phyloP scores from a whole-genome alignment of 2,888 invertebrate species.

The Chloromyia formosa region DNA sequence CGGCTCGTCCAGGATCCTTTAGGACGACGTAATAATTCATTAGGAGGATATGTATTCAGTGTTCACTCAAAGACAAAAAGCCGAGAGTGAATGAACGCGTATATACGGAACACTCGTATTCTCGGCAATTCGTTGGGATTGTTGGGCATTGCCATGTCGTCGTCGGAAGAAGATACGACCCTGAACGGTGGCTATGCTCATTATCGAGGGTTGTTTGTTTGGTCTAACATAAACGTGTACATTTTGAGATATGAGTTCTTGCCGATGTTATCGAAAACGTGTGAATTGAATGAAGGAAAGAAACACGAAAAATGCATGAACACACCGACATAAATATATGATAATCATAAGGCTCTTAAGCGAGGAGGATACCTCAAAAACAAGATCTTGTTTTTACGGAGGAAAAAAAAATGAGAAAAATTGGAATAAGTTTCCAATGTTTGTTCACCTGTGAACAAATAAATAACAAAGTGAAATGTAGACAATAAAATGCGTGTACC shows the following conservation, averaged over 20 bases:
- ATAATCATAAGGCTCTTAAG: neutral
- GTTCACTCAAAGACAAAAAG: constrained; percentile 33
- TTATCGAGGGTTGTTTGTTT: constrained; percentile 37
- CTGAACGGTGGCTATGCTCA: constrained; percentile 24
- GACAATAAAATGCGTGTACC: too few species aligned
- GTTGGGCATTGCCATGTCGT: too few species aligned
- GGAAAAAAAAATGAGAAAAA: too few species aligned
- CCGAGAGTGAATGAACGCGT: neutral
- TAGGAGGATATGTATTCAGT: constrained; percentile 29
- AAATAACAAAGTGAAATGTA: too few species aligned
- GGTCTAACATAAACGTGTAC: constrained; percentile 6
- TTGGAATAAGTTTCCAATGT: too few species aligned
- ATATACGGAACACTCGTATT: neutral
- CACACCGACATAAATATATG: neutral
- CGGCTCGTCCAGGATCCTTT: constrained; percentile 33
- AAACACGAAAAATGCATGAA: neutral
- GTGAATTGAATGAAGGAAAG: constrained; percentile 33
- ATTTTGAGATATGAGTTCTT: neutral
- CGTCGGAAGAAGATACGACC: neutral
- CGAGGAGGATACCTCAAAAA: neutral
- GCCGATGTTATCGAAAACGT: constrained; percentile 30
- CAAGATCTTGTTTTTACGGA: neutral
- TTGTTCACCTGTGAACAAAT: too few species aligned
- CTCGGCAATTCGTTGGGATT: neutral
- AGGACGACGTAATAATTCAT: constrained; percentile 39